phyloP scores from a whole-genome alignment of 2,888 invertebrate genomes.

The Ellobium chinense region DNA sequence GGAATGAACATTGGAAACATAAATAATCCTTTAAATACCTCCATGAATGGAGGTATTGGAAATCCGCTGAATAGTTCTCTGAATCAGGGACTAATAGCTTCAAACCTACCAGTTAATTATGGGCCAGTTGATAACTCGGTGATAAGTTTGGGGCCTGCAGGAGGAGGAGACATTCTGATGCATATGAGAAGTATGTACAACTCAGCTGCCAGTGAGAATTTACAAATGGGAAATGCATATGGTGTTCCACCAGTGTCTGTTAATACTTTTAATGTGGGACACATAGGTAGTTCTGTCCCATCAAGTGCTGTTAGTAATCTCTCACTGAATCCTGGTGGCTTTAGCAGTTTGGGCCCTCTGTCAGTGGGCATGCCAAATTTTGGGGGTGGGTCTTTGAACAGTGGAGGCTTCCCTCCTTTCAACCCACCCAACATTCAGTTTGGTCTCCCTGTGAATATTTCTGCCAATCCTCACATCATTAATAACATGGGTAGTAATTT shows the following conservation, averaged over 20 bases:
- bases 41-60: not conserved
- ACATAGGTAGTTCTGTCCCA: not conserved
- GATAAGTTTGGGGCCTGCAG: not conserved
- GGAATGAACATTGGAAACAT: not conserved
- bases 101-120: not conserved
- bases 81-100: not conserved
- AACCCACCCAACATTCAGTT: not conserved
- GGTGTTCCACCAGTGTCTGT: conserved; percentile 2
- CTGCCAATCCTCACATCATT: not conserved
- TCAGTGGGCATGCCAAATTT: not conserved
- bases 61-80: not conserved
- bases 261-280: no score
- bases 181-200: conserved; percentile 9
- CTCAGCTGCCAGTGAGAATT: not conserved
- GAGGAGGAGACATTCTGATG: not conserved
- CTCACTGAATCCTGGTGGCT: not conserved
- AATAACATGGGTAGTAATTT: not conserved
- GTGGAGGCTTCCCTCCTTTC: not conserved
- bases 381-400: not conserved
- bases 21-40: not conserved
- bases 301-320: not conserved
- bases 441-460: conserved; percentile 12
- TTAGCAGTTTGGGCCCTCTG: not conserved
- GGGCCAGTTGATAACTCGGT: conserved; percentile 2
- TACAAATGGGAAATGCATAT: not conserved